Conservation (phyloP, 2,113 vertebrate genomes). For the Paradisaea rubra region DNA sequence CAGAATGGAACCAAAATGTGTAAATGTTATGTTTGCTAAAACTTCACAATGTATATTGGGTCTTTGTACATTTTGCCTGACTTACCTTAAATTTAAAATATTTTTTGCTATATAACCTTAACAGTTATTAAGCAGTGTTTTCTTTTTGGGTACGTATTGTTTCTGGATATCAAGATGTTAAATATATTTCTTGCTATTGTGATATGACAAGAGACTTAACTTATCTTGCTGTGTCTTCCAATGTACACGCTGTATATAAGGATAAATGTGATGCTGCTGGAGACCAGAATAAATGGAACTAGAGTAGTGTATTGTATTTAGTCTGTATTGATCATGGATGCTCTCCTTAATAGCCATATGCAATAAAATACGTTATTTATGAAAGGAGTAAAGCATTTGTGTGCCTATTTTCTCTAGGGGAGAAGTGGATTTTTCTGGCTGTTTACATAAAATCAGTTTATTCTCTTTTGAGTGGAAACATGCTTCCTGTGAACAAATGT, state of each 20-base stretch:
- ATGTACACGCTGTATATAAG: conserved; percentile 89
- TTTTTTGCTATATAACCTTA: conserved; percentile 89
- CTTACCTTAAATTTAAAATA: conserved; percentile 84
- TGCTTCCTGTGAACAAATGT: not conserved
- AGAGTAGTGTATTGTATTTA: conserved; percentile 88
- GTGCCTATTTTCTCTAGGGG: conserved; percentile 4
- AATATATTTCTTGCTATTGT: conserved; percentile 79
- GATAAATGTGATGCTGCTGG: conserved; percentile 85
- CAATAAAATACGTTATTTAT: conserved; percentile 99
- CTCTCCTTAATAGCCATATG: conserved; percentile 90
- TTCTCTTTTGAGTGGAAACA: not conserved
- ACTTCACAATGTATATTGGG: conserved; percentile 82
- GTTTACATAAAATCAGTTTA: not conserved
- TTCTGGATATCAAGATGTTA: conserved; percentile 86
- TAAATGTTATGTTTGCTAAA: conserved; percentile 92
- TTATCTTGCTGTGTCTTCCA: conserved; percentile 91
- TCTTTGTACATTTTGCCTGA: conserved; percentile 88
- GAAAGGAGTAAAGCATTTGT: conserved; percentile 63
- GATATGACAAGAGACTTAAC: conserved; percentile 78
- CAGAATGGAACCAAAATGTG: conserved; percentile 96
- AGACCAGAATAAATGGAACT: conserved; percentile 84
- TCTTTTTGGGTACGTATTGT: conserved; percentile 84
- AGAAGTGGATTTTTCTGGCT: not conserved
- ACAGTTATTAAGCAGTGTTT: conserved; percentile 91
- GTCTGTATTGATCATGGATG: conserved; percentile 92